Percentiles rank a stretch among this genome's conserved stretches.
Conservation (phyloP, 2,113 vertebrate genomes). For the Entosphenus tridentatus region DNA sequence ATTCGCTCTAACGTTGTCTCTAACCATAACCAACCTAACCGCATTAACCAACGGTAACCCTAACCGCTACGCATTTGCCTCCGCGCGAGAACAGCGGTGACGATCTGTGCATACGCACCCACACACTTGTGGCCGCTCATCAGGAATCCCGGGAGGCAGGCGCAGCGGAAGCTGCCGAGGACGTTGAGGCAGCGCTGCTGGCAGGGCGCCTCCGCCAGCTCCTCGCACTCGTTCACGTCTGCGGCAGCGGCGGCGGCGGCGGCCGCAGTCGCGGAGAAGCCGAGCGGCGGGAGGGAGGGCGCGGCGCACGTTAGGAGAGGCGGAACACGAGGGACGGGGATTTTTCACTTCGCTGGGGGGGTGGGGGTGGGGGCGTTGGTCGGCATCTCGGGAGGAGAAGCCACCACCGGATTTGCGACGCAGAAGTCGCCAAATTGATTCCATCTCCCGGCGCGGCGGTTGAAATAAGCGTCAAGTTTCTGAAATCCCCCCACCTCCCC, state of each 20-base stretch:
- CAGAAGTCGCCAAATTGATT: too few relatives aligned
- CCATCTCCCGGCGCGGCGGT: too few relatives aligned
- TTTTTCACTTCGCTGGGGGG: too few relatives aligned
- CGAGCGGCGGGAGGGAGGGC: background rate
- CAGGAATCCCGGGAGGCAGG: slow-evolving; percentile 35
- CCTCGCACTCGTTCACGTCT: slow-evolving; percentile 39
- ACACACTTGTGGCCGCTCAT: slow-evolving; percentile 29
- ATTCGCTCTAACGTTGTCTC: too few relatives aligned
- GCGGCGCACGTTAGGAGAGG: background rate
- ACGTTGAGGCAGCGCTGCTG: slow-evolving; percentile 34
- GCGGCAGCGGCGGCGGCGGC: background rate
- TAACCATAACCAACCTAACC: too few relatives aligned
- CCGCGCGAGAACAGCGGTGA: too few relatives aligned
- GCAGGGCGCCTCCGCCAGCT: slow-evolving; percentile 26
- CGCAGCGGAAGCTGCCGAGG: slow-evolving; percentile 37
- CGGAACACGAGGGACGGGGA: background rate
- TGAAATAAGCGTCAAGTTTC: too few relatives aligned
- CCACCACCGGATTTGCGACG: too few relatives aligned
- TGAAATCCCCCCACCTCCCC: too few relatives aligned
- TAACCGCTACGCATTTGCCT: too few relatives aligned
- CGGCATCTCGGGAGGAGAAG: too few relatives aligned
- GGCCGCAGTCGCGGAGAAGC: slow-evolving; percentile 1
- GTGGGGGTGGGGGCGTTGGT: background rate
- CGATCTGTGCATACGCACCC: slow-evolving; percentile 18
- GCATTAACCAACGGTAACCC: too few relatives aligned